Base-by-base conservation (phyloP, 2,888 invertebrate genomes). In the Uloborus plumipes region DNA sequence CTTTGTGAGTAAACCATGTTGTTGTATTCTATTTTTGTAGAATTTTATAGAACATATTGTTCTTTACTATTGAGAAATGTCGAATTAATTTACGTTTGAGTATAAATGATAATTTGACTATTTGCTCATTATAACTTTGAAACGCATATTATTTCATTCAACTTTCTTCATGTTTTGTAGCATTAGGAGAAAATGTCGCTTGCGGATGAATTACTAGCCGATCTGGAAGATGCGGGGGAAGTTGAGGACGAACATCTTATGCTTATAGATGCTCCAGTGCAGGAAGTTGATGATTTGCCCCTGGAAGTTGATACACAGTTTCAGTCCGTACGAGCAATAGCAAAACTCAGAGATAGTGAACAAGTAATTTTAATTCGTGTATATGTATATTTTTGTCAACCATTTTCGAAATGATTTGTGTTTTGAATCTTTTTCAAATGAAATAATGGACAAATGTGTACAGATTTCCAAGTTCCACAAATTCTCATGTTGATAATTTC, bases 161-260 rank as follows among this genome's bases (percentile, higher is more conserved):
- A 31, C 31, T 53, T 53, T 53, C 11, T 53, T n/a, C 16, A 53
- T 53, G 11, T 15, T 53, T 20, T 59, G 22, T 9, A 65, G 49
- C n/a, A 47, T 13, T 65, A 65, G 49, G 47, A 11, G 20, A 80
- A 1, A 55, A 99, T 99, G 99, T 99, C 99, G 88, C 90, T 99
- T 86, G 99, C 99, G 0, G 99, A 99, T 88, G 99, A 99, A 90
- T 91, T 99, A 85, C 90, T 99, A 75, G 99, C 99, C 31, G 99
- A 99, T 92, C 92, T 99, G 85, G 99, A 99, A 90, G 97, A 96
- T 88, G 95, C 94, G 87, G 95, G 94, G 84, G 94, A 94, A 87
- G 88, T 88, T 16, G 88, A 88, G 67, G 93, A 92, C 13, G 90
- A 91, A 58, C 89, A 89, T 18, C 87, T 87, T 49, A 87, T 87